These are phyloP conservation scores for Nematolebias whitei DNA, from an alignment of 2,113 vertebrate genomes.

Conservation along the genomic window DNA sequence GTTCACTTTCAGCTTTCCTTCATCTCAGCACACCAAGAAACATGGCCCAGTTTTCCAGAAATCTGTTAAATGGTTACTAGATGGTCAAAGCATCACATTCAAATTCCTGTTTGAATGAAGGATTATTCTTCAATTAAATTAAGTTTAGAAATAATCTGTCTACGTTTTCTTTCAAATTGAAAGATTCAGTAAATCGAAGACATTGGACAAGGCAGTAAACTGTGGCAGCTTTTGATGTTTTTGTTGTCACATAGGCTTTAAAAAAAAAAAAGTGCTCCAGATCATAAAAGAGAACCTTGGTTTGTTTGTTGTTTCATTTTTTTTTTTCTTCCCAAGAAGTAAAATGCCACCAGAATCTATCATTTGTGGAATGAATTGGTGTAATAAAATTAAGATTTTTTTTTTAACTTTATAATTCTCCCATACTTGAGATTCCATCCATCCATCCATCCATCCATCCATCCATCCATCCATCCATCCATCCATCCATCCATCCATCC, in stretches of 20 bases:
- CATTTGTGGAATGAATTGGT: slow-evolving; percentile 12
- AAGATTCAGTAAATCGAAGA: slow-evolving; percentile 10
- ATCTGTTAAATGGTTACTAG: slow-evolving; percentile 6
- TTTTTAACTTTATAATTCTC: too few relatives aligned
- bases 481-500: too few relatives aligned
- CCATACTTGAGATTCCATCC: too few relatives aligned
- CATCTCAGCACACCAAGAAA: slow-evolving; percentile 1
- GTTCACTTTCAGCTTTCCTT: neutral
- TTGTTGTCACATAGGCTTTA: slow-evolving; percentile 19
- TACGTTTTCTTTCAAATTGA: neutral
- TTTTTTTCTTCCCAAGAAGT: neutral
- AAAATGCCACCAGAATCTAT: slow-evolving; percentile 21
- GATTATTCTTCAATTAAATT: slow-evolving; percentile 3
- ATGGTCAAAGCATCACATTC: slow-evolving; percentile 19
- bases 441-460: too few relatives aligned
- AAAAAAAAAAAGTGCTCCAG: slow-evolving; percentile 22
- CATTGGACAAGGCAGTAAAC: slow-evolving; percentile 2
- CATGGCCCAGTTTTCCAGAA: neutral
- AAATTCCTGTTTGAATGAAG: slow-evolving; percentile 10
- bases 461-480: too few relatives aligned
- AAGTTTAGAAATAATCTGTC: slow-evolving; percentile 17
- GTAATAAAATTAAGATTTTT: slow-evolving; percentile 29
- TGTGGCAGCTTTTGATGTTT: slow-evolving; percentile 29
- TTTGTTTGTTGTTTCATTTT: too few relatives aligned
- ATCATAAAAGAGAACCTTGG: neutral